Conservation (phyloP, 1,140 invertebrate genomes). For the Drosophila ironensis region DNA sequence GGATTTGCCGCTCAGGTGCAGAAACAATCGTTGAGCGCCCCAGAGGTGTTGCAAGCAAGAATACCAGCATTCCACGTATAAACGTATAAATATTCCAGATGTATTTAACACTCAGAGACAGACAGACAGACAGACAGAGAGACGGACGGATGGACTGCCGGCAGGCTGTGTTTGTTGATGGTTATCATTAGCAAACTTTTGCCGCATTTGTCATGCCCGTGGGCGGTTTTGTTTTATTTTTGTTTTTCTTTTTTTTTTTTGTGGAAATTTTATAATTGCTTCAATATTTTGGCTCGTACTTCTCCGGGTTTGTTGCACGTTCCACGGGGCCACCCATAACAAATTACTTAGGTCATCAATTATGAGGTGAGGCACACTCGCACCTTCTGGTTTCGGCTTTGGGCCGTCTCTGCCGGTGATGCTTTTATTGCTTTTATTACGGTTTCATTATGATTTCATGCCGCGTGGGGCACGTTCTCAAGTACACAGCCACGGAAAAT, state of each 20-base stretch:
- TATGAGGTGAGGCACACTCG: constrained; percentile 54
- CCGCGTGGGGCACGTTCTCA: constrained; percentile 58
- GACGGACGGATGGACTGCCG: too few species aligned
- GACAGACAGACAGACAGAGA: too few species aligned
- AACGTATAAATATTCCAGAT: too few species aligned
- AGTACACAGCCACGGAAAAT: background rate
- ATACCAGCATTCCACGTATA: too few species aligned
- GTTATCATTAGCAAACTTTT: background rate
- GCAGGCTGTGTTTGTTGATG: too few species aligned
- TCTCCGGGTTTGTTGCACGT: constrained; percentile 59
- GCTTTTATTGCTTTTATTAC: constrained; percentile 77
- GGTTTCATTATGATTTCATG: constrained; percentile 79
- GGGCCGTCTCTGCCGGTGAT: constrained; percentile 44
- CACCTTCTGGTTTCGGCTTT: constrained; percentile 15
- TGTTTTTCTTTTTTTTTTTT: background rate
- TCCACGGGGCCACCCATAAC: constrained; percentile 67
- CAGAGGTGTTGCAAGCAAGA: background rate
- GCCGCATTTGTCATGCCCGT: constrained; percentile 25
- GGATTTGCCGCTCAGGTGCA: background rate
- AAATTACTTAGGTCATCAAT: constrained; percentile 80
- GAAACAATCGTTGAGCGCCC: background rate
- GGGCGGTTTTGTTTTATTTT: constrained; percentile 9
- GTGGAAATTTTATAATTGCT: constrained; percentile 62
- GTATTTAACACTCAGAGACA: too few species aligned
- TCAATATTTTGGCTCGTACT: constrained; percentile 47